Evolutionary conservation across 2,797 vertebrate genomes (phyloP), one percentile per base, ranked within the genome.

Genomic region (Enteromius fasciolatus): DNA sequence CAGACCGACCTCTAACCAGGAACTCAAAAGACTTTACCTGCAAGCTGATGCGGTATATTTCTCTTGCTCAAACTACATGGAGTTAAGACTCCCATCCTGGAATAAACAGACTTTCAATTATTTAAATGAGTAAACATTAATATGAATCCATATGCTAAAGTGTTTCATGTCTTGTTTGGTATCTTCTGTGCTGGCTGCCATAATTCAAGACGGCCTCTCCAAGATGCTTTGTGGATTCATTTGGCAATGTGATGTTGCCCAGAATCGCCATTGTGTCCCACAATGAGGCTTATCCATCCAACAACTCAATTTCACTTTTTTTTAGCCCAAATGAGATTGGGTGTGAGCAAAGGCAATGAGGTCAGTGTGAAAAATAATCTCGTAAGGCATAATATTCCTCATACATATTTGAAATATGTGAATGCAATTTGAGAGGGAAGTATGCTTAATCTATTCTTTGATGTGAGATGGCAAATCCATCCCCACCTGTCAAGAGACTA

Each of bases 351-450:
- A 83, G 81, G 76, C 81, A 87, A 85, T 85, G 88, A 85, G 83
- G 88, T 89, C 85, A 82, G 57, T 80, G 31, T 86, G 83, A 85
- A 85, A 84, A 85, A 82, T 83, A 83, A 87, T 87, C 80, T 84
- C n/a, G 50, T 59, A 76, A 79, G 80, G 83, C 76, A 67, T 85
- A 83, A 87, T 88, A 46, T 80, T 76, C 74, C 83, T 87, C 83
- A 87, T 85, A 28, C 85, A 87, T 88, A 86, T 86, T 87, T 83
- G 76, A 86, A 78, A 76, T 84, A 61, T 57, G 52, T 79, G 84
- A 81, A 87, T 87, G 78, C 76, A 84, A 88, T 86, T 86, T 80
- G 64, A 83, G 69, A 54, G 57, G 63, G 84, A 89, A 81, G 36
- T 84, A 80, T 83, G 70, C 85, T 85, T 84, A 87, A 85, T 85